phyloP scores from a whole-genome alignment of 2,113 vertebrate species.

The Nymphicus hollandicus region DNA sequence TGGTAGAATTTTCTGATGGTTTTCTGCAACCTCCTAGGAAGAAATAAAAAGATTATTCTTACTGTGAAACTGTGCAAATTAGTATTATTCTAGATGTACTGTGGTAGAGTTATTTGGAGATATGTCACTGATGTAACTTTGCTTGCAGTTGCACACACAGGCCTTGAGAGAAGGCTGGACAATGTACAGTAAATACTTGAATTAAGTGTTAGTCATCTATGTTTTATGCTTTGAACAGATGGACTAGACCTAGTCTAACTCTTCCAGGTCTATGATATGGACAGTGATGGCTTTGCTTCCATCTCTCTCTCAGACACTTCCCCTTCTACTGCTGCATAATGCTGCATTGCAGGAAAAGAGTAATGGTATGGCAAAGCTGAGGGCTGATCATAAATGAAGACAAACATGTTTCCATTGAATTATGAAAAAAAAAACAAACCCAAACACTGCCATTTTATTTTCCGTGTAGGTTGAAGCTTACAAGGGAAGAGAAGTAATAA shows the following conservation, averaged over 20 bases:
- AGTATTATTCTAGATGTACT: not conserved
- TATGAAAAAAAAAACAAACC: not conserved
- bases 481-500: not conserved
- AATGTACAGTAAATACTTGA: not conserved
- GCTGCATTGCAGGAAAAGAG: constrained; percentile 18
- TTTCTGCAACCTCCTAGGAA: not conserved
- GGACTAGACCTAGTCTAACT: not conserved
- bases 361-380: not conserved
- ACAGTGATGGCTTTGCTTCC: not conserved
- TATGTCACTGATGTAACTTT: not conserved
- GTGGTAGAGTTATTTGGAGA: not conserved
- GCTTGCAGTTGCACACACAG: constrained; percentile 24
- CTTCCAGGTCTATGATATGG: not conserved
- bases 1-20: not conserved
- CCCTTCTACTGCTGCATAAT: not conserved
- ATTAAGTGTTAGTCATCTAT: not conserved
- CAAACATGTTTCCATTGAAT: not conserved
- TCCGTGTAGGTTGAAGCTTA: not conserved
- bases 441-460: not conserved
- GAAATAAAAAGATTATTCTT: not conserved
- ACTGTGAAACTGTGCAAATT: not conserved
- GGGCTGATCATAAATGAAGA: not conserved
- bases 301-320: not conserved
- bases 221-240: not conserved
- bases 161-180: constrained; percentile 64